Base-by-base conservation (phyloP, 2,888 invertebrate species). In the Diplazon laetatorius region DNA sequence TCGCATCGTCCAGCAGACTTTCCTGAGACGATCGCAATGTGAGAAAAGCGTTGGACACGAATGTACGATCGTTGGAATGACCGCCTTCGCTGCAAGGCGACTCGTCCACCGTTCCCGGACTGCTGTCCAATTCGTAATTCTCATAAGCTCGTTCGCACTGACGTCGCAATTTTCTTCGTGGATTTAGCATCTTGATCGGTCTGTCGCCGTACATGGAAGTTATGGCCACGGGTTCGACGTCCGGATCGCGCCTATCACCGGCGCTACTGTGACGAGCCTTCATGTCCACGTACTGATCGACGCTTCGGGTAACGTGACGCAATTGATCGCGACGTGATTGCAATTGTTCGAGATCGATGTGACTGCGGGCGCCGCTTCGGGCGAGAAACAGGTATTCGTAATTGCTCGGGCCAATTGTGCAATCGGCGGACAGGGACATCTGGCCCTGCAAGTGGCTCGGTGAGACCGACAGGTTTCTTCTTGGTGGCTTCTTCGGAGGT, bases 401-500 rank as follows among this genome's bases (percentile, higher is more conserved):
- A 90, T 95, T 95, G 89, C 94, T 94, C 87, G 93, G 93, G 78
- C 93, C 93, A 59, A 92, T 91, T 46, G 92, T 91, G 57, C 91
- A 89, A 81, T 93, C 93, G 1, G 92, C 92, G 0, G 93, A 93
- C 78, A 92, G 88, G 2, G 93, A 93, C 92, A 93, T 93, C 42
- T 93, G 92, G 9, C 91, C 91, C 82, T 93, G 93, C 59, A 93
- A 89, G 88, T 97, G 96, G 30, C 96, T 97, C 22, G 97, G 97
- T 16, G 97, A 97, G 77, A 96, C 95, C 12, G 96, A 96, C 70
- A 97, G 93, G 91, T 97, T 97, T 83, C 97, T 93, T 63, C 97
- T 93, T 1, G 97, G 97, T 79, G 97, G 97, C 91, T 97, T 97
- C 92, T 97, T 97, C 57, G 97, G 97, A 70, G 97, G 96, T 70